Conservation (phyloP, 2,797 vertebrate species). For the Anniella stebbinsi region DNA sequence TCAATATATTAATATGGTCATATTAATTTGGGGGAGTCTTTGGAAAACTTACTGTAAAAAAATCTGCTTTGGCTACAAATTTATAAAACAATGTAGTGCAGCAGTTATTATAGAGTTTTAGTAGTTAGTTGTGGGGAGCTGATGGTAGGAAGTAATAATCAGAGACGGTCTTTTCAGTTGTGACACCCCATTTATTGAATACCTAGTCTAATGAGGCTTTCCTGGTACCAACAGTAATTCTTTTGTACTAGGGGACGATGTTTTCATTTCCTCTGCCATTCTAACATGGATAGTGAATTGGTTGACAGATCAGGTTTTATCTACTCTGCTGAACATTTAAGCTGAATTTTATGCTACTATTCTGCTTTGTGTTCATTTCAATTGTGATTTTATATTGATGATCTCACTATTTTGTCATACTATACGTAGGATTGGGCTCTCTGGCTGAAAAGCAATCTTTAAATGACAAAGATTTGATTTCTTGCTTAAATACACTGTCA, state of each 20-base stretch:
- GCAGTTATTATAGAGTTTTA: neutral
- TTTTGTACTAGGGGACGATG: neutral
- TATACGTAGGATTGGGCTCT: constrained; percentile 33
- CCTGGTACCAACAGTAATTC: neutral
- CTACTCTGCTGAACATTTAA: no score
- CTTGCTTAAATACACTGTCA: neutral
- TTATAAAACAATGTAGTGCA: neutral
- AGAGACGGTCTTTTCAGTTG: neutral
- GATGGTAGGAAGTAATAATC: neutral
- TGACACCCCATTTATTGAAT: neutral
- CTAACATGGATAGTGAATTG: neutral
- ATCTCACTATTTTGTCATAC: neutral
- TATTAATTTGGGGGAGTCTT: constrained; percentile 24
- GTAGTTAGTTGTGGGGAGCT: neutral
- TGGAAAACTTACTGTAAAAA: constrained; percentile 19
- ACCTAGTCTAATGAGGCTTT: neutral
- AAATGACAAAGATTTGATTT: constrained; percentile 29
- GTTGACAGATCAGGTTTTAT: neutral
- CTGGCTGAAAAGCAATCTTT: constrained; percentile 49
- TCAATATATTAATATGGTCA: neutral
- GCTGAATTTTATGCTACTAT: neutral
- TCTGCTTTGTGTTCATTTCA: neutral
- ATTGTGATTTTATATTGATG: neutral
- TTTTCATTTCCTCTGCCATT: neutral
- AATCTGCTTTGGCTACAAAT: neutral